Evolutionary conservation across 1,140 invertebrate species (phyloP), one percentile per base, ranked within the genome.

Genomic region (Drosophila asahinai): DNA sequence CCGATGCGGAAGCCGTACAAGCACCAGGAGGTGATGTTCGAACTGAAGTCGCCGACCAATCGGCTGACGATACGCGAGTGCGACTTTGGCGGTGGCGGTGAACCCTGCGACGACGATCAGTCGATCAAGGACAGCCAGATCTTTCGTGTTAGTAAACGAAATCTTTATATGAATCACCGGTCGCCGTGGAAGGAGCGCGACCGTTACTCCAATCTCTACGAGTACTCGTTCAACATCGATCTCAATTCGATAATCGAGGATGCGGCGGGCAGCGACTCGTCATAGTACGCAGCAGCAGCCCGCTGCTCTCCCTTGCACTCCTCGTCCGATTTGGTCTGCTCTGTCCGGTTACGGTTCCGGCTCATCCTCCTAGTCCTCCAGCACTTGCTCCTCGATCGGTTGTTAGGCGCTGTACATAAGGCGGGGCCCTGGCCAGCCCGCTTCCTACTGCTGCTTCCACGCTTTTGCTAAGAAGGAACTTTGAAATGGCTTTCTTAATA

Each of bases 131-230:
- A 93, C 66, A 93, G 92, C 83, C 92, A 93, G 83, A 93, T 92
- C 80, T 93, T 93, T 91, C 92, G 92, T 86, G 92, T 93, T 93
- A 93, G 92, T 89, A 93, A 93, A 92, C 86, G 92, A 91, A 93
- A 92, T 92, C 89, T 93, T 86, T 92, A 93, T 90, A 91, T 92
- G 87, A 92, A 93, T 91, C 87, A 92, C 62, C 81, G 91, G 65
- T 92, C 91, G 78, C 92, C 92, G 52, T 92, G 92, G 86, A 92
- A 90, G 76, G 91, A 92, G 75, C 89, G 91, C 73, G 91, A 93
- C 77, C 87, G 92, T 15, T 93, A 93, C 74, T 93, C 92, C 14
- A 93, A 93, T 76, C 89, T 93, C 14, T 93, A 93, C 61, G 92
- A 93, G 74, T 93, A 93, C 58, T 92, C 92, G 72, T 93, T 93